These are phyloP conservation scores for Loripinus fragilis DNA, from an alignment of 2,888 invertebrate genomes.

Conservation along the genomic window DNA sequence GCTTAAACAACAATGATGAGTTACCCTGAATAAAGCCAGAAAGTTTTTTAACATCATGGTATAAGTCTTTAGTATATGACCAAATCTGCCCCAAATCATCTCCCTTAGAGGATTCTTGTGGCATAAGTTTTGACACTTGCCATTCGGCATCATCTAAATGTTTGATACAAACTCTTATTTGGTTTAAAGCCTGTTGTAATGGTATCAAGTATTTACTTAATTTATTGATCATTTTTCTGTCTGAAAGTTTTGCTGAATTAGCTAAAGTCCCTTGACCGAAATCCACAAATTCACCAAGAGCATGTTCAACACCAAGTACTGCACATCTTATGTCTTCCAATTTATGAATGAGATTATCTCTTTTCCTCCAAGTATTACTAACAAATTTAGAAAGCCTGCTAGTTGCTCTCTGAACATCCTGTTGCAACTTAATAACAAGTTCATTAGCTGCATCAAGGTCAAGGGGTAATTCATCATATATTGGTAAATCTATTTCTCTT, in stretches of 20 bases:
- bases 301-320: slow-evolving; percentile 90
- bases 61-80: slow-evolving; percentile 92
- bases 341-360: slow-evolving; percentile 90
- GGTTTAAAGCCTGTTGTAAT: slow-evolving; percentile 73
- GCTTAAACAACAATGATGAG: slow-evolving; percentile 78
- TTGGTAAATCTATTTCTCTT: slow-evolving; percentile 68
- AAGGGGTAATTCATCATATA: slow-evolving; percentile 86
- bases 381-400: slow-evolving; percentile 90
- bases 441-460: slow-evolving; percentile 91
- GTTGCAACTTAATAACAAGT: slow-evolving; percentile 89
- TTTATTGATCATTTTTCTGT: slow-evolving; percentile 77
- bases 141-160: slow-evolving; percentile 77
- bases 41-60: slow-evolving; percentile 94
- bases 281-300: slow-evolving; percentile 93
- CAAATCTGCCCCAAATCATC: slow-evolving; percentile 95
- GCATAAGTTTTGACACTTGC: slow-evolving; percentile 70
- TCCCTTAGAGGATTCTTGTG: slow-evolving; percentile 85
- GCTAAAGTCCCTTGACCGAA: slow-evolving; percentile 95
- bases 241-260: slow-evolving; percentile 88
- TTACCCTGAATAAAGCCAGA: slow-evolving; percentile 92
- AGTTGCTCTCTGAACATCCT: slow-evolving; percentile 92
- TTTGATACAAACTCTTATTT: slow-evolving; percentile 68
- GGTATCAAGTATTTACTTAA: slow-evolving; percentile 76
- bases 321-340: slow-evolving; percentile 93
- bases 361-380: slow-evolving; percentile 90